Conservation (phyloP, 30 jellyfish, hydroid and myxozoan genomes). For the Turritopsis rubra region DNA sequence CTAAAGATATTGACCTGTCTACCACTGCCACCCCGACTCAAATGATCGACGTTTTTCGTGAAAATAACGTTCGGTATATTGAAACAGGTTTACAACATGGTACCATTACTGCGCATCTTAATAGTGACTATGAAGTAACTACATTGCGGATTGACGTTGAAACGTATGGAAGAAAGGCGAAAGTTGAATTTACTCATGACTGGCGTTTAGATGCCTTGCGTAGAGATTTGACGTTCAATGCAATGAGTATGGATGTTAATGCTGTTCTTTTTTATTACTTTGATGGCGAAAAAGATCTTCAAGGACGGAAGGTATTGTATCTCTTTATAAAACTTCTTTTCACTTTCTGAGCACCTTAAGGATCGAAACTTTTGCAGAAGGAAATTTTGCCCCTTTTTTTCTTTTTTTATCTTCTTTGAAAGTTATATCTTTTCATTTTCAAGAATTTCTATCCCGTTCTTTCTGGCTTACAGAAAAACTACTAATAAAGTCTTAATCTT, state of each 20-base stretch:
- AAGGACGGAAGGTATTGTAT: constrained; percentile 32
- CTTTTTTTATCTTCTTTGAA: background rate
- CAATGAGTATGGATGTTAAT: constrained; percentile 83
- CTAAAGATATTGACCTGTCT: constrained; percentile 92
- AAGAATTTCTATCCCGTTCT: no score
- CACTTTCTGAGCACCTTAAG: no score
- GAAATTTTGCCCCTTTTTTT: background rate
- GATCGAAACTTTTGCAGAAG: no score
- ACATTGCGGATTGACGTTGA: constrained; percentile 86
- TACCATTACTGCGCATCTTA: constrained; percentile 85
- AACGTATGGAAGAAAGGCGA: constrained; percentile 95
- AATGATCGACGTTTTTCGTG: constrained; percentile 56
- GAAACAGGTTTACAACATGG: constrained; percentile 99
- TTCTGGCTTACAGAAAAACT: no score
- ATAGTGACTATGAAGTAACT: constrained; percentile 85
- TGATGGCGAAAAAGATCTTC: constrained; percentile 76
- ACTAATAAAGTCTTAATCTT: background rate
- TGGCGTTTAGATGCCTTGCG: constrained; percentile 97
- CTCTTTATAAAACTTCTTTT: no score
- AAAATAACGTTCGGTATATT: constrained; percentile 46
- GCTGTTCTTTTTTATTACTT: constrained; percentile 89
- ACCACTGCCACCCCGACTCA: constrained; percentile 97
- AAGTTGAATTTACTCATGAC: constrained; percentile 87
- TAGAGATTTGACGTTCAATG: constrained; percentile 95
- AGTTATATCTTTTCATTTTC: background rate